Evolutionary conservation across 1,140 invertebrate genomes (phyloP).

Genomic region (Trachymyrmex cornetzi): DNA sequence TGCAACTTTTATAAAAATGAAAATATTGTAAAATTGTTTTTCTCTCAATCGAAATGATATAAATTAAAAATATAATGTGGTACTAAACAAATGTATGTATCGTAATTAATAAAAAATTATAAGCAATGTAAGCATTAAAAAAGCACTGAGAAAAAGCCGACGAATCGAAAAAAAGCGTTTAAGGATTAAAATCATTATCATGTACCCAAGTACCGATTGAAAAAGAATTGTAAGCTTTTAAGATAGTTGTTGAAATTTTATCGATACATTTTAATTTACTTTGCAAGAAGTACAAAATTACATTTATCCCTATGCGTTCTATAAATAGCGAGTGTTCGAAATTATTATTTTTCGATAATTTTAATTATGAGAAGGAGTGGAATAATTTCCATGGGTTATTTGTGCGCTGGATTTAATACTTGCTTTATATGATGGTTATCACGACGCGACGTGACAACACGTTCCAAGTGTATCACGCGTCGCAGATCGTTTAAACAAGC

Average conservation of each 20-base stretch:
- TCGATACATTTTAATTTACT: slow-evolving; percentile 2
- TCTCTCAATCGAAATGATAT: too few species aligned
- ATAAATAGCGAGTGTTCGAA: not conserved
- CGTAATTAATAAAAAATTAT: too few species aligned
- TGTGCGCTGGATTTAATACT: not conserved
- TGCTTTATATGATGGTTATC: not conserved
- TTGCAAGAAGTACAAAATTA: slow-evolving; percentile 8
- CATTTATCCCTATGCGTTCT: not conserved
- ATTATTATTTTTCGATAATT: not conserved
- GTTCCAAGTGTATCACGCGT: slow-evolving; percentile 6
- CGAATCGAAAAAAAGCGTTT: too few species aligned
- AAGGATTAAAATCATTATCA: not conserved
- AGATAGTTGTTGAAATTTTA: not conserved
- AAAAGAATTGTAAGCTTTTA: not conserved
- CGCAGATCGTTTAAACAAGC: slow-evolving; percentile 67
- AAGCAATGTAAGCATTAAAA: too few species aligned
- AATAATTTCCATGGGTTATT: not conserved
- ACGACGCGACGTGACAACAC: not conserved
- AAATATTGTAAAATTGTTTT: too few species aligned
- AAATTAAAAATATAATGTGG: too few species aligned
- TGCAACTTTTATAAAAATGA: too few species aligned
- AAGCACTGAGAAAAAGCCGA: too few species aligned
- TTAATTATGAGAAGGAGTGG: not conserved
- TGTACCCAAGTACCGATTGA: not conserved
- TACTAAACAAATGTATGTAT: too few species aligned